Percentiles rank a stretch among this genome's conserved stretches.
Conservation (phyloP, 2,113 vertebrate species). For the Talpa occidentalis region DNA sequence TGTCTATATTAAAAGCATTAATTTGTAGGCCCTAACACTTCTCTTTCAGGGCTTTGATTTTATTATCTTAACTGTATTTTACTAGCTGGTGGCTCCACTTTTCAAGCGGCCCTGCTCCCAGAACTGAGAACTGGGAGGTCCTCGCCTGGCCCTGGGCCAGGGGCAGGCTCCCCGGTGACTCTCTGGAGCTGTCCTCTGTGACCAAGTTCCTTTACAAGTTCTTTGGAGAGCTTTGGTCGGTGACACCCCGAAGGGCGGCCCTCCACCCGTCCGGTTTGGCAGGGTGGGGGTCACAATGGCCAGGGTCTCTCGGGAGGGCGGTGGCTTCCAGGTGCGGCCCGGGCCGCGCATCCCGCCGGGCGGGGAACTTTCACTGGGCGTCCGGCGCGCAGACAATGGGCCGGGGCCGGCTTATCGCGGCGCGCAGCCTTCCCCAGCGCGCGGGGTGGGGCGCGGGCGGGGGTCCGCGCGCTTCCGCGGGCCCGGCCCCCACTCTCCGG, state of each 20-base stretch:
- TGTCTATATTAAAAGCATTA: background rate
- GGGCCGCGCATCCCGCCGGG: background rate
- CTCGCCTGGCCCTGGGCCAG: background rate
- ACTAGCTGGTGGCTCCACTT: background rate
- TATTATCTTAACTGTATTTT: background rate
- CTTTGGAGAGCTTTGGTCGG: background rate
- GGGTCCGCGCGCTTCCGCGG: slow-evolving; percentile 68
- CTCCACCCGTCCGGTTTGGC: slow-evolving; percentile 38
- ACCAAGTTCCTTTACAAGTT: background rate
- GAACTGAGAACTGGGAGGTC: background rate
- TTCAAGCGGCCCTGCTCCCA: background rate
- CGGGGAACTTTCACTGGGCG: slow-evolving; percentile 70
- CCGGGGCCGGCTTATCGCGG: slow-evolving; percentile 91
- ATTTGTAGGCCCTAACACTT: background rate
- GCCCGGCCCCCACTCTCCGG: background rate
- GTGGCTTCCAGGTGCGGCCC: slow-evolving; percentile 24
- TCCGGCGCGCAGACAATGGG: slow-evolving; percentile 77
- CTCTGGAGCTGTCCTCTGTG: fast-evolving
- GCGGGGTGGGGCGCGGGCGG: slow-evolving; percentile 86
- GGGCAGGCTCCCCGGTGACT: background rate
- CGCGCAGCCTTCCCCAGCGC: slow-evolving; percentile 77
- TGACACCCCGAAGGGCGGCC: fast-evolving
- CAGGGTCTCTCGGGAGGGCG: background rate
- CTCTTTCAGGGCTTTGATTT: background rate
- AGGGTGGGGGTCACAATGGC: fast-evolving